phyloP scores from a whole-genome alignment of 2,888 invertebrate species.

The Chironomus riparius region DNA sequence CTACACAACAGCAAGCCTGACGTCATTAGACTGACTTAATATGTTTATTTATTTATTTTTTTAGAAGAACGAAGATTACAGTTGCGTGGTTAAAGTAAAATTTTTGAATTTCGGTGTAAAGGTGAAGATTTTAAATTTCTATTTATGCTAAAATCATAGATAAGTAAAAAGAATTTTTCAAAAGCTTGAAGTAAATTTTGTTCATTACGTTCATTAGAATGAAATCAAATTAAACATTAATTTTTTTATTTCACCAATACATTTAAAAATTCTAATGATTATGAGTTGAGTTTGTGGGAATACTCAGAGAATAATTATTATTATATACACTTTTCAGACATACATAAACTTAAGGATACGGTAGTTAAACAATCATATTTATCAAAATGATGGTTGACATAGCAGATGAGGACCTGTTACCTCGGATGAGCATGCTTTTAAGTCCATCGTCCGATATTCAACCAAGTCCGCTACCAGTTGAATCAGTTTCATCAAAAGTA shows the following conservation, averaged over 20 bases:
- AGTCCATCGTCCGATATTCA: not conserved
- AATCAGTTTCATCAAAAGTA: not conserved
- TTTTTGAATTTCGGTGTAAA: not conserved
- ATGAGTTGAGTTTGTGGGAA: too few species aligned
- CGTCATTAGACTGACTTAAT: slow-evolving; percentile 24
- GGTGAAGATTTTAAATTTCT: not conserved
- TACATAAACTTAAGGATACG: too few species aligned
- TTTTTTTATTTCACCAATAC: too few species aligned
- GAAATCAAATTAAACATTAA: too few species aligned
- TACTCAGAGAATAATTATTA: too few species aligned
- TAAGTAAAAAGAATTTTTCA: too few species aligned
- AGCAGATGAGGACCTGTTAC: slow-evolving; percentile 10
- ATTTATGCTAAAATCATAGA: too few species aligned
- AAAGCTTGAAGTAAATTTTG: too few species aligned
- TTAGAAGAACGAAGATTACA: not conserved
- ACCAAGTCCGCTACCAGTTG: not conserved
- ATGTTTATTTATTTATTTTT: slow-evolving; percentile 17
- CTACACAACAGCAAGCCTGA: not conserved
- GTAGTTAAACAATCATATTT: too few species aligned
- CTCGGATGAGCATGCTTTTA: slow-evolving; percentile 9
- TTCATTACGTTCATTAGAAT: too few species aligned
- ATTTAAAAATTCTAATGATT: too few species aligned
- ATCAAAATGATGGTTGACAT: not conserved
- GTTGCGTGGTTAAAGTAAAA: slow-evolving; percentile 13
- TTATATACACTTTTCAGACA: too few species aligned